Base-by-base conservation (phyloP, 30 jellyfish, hydroid and myxozoan genomes). In the Hydractinia echinata region DNA sequence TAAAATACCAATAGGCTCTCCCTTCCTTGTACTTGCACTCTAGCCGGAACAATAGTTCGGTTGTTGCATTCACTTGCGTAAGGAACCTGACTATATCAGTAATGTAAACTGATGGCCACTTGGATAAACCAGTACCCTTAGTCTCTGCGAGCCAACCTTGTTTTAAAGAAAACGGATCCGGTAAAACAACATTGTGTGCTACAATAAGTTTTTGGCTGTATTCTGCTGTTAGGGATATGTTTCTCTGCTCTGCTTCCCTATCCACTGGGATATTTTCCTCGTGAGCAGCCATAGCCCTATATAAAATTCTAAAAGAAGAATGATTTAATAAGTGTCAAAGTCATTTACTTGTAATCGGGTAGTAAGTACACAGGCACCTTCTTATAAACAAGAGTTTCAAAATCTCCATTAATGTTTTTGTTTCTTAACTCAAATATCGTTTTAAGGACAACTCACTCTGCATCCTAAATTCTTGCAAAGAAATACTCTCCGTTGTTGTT, bases 391-490 rank as follows among this genome's bases (percentile, higher is more conserved):
- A 68, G 54, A n/a, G 79, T 68, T 68, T 68, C 79, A 68, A 68
- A 68, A 39, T 68, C 79, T 13, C 79, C 54, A 68, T 68, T 48
- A 68, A n/a, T 20, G 21, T 3, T 68, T 72, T 72, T 72, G 20
- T 72, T 72, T 72, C 81, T 72, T 60, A 72, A 19, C 53, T 21
- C 53, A 20, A 54, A 14, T 72, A 72, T 72, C 51, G 30, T 72
- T 72, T 72, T 30, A 72, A 50, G 51, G 81, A 72, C 55, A 72
- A 21, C 81, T 72, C 81, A 72, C 81, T 72, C 81, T 76, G 1
- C 79, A 72, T 72, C 51, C 81, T 51, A 72, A 66, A 72, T 19
- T 72, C 81, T 9, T 10, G 62, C 7, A 72, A 14, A 72, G 81
- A 58, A 58, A 58, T 16, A 58, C 19, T 58, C 3, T 58, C n/a